These are phyloP conservation scores for Echinops telfairi DNA, from an alignment of 2,113 vertebrate genomes.

Conservation along the genomic window DNA sequence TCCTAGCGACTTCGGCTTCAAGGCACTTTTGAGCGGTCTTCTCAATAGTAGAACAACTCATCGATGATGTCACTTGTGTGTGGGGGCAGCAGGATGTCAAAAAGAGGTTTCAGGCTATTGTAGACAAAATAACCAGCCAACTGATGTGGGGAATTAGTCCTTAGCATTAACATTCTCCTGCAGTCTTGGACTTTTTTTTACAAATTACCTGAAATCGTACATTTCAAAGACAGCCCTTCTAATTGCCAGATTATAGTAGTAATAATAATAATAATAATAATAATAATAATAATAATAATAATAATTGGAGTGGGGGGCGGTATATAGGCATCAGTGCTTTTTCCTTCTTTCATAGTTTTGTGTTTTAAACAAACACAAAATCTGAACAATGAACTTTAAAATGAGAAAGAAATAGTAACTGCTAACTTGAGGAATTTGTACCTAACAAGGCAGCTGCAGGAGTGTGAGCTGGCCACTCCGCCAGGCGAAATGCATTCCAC, in stretches of 20 bases:
- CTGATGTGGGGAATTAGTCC: constrained; percentile 44
- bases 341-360: constrained; percentile 34
- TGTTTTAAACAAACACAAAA: background rate
- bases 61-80: constrained; percentile 36
- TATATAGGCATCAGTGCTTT: constrained; percentile 7
- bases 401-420: constrained; percentile 6
- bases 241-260: constrained; percentile 11
- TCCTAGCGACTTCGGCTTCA: constrained; percentile 34
- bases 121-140: constrained; percentile 52
- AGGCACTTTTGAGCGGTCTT: constrained; percentile 32
- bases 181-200: constrained; percentile 63
- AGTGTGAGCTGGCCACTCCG: constrained; percentile 47
- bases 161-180: constrained; percentile 61
- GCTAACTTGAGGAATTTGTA: constrained; percentile 40
- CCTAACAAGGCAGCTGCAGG: constrained; percentile 66
- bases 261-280: background rate
- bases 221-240: constrained; percentile 71
- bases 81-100: constrained; percentile 25
- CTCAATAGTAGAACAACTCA: constrained; percentile 56
- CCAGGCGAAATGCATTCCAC: constrained; percentile 68
- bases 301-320: background rate
- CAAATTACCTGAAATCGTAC: constrained; percentile 53
- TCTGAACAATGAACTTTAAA: constrained; percentile 16
- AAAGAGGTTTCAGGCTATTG: constrained; percentile 33
- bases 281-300: background rate